These are phyloP conservation scores for Cosmia trapezina DNA, from an alignment of 2,888 invertebrate species.

Conservation along the genomic window DNA sequence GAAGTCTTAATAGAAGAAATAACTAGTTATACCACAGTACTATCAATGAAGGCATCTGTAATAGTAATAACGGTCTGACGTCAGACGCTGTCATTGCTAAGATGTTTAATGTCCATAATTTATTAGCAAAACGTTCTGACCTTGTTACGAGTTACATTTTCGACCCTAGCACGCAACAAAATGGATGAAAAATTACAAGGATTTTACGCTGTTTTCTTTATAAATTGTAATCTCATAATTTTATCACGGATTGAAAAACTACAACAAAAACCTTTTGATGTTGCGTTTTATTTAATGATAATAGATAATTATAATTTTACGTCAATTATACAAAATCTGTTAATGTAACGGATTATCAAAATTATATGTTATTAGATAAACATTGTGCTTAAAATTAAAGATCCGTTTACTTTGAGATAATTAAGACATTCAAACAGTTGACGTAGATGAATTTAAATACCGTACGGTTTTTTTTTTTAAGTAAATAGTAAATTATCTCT, in stretches of 20 bases:
- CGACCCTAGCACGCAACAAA: constrained; percentile 52
- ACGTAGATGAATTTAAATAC: neutral
- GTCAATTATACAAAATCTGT: neutral
- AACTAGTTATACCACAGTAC: too few species aligned
- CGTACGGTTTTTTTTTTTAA: neutral
- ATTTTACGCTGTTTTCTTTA: constrained; percentile 9
- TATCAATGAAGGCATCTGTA: constrained; percentile 35
- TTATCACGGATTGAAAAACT: neutral
- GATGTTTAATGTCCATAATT: constrained; percentile 51
- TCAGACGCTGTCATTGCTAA: constrained; percentile 26
- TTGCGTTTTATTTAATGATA: constrained; percentile 2
- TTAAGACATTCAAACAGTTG: constrained; percentile 3
- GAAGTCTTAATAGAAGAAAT: constrained; percentile 9
- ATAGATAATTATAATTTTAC: neutral
- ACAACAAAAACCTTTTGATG: neutral
- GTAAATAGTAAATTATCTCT: neutral
- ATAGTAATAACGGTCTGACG: constrained; percentile 40
- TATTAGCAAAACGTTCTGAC: constrained; percentile 60
- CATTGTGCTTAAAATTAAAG: neutral
- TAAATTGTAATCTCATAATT: constrained; percentile 10
- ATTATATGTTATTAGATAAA: constrained; percentile 4
- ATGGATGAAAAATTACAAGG: constrained; percentile 24
- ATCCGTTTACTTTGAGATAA: constrained; percentile 2
- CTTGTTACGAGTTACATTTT: constrained; percentile 54
- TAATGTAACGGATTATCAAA: neutral